These are phyloP conservation scores for Phocoena sinus DNA, from an alignment of 2,113 vertebrate genomes.

Conservation along the genomic window DNA sequence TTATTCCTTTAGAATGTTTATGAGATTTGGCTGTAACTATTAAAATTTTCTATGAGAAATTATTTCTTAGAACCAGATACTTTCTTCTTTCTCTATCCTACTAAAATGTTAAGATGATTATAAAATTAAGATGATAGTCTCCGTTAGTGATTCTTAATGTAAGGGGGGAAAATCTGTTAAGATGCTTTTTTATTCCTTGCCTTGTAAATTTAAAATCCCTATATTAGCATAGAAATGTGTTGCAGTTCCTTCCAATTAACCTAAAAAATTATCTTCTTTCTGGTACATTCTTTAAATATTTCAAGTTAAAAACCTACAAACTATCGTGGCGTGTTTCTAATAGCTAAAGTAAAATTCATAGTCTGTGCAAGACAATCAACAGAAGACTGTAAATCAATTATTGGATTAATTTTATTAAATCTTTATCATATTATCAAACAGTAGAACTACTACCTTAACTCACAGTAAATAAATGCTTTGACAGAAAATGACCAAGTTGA, in stretches of 20 bases:
- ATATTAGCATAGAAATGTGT: background rate
- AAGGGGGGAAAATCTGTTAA: background rate
- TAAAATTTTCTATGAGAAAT: constrained; percentile 28
- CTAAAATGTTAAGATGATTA: background rate
- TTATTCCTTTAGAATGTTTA: background rate
- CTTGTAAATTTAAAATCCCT: background rate
- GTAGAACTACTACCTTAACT: background rate
- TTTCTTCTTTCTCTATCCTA: background rate
- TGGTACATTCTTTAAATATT: background rate
- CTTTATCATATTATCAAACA: background rate
- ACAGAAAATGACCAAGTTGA: background rate
- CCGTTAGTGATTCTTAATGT: background rate
- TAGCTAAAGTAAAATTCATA: background rate
- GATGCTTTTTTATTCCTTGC: background rate
- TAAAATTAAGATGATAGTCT: background rate
- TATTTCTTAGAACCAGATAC: background rate
- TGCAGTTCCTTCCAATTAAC: background rate
- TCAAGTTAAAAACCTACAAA: background rate
- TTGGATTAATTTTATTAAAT: background rate
- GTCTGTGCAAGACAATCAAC: background rate
- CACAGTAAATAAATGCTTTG: background rate
- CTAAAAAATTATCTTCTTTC: background rate
- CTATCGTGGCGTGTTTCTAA: no score
- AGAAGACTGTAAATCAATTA: background rate
- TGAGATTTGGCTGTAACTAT: background rate